A percentile compares a stretch with the other conserved stretches of the same genome.
Evolutionary conservation across 37 sponge, comb jelly and placozoan genomes (phyloP).

Genomic region (Petrosia ficiformis): DNA sequence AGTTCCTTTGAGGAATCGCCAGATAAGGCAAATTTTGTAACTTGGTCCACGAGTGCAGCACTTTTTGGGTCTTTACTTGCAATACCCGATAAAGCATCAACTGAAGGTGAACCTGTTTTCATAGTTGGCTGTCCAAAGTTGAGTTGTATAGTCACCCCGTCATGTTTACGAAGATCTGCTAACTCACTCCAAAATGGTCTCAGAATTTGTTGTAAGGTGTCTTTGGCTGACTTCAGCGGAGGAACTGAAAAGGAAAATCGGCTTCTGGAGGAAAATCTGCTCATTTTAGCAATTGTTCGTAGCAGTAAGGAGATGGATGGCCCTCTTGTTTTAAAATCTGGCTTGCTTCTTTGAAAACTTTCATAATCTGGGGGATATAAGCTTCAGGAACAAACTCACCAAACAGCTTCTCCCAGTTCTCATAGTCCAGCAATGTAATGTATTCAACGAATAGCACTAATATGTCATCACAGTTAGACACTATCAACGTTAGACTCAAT

Average conservation of each 20-base stretch:
- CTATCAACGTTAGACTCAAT: slow-evolving; percentile 4
- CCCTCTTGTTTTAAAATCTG: background rate
- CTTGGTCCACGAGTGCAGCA: slow-evolving; percentile 1
- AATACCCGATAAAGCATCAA: background rate
- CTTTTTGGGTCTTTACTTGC: background rate
- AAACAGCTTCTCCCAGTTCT: slow-evolving; percentile 69
- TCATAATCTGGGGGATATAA: slow-evolving; percentile 59
- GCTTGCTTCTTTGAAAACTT: slow-evolving; percentile 13
- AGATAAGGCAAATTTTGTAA: slow-evolving; percentile 34
- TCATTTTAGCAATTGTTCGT: too few species aligned
- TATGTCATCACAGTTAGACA: slow-evolving; percentile 36
- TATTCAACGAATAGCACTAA: slow-evolving; percentile 42
- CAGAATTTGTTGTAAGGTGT: slow-evolving; percentile 43
- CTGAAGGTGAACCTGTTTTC: too few species aligned
- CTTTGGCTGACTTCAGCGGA: slow-evolving; percentile 10
- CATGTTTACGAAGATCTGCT: slow-evolving; percentile 31
- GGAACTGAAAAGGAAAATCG: slow-evolving; percentile 57
- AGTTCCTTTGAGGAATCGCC: slow-evolving; percentile 24
- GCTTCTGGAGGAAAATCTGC: too few species aligned
- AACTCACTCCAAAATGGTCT: slow-evolving; percentile 76
- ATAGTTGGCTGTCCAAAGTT: slow-evolving; percentile 11
- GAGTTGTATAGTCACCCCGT: slow-evolving; percentile 31
- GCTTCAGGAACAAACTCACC: slow-evolving; percentile 64
- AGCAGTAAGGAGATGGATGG: background rate
- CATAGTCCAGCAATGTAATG: slow-evolving; percentile 4